Evolutionary conservation across 2,888 invertebrate genomes (phyloP).

Genomic region (Clitarchus hookeri): DNA sequence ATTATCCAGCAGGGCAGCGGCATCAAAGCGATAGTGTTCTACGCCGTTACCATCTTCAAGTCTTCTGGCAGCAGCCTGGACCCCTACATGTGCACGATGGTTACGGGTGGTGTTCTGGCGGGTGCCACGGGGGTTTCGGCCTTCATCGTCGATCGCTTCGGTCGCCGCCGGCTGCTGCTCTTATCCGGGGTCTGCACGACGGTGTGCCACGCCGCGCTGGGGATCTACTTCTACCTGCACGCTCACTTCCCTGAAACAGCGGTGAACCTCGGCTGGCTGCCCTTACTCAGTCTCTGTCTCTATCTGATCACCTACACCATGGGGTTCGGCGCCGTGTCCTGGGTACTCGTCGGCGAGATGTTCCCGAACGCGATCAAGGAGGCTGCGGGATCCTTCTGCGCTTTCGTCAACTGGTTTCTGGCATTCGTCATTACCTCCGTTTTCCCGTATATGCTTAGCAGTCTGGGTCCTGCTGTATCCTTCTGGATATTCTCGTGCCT

Average conservation of each 20-base stretch:
- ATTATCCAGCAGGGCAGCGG: constrained; percentile 94
- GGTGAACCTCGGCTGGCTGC: constrained; percentile 72
- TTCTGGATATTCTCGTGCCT: background rate
- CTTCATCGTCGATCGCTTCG: constrained; percentile 83
- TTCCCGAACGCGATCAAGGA: constrained; percentile 60
- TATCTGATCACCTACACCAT: constrained; percentile 87
- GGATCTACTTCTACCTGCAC: constrained; percentile 77
- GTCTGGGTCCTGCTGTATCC: background rate
- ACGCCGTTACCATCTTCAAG: constrained; percentile 83
- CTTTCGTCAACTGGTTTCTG: constrained; percentile 18
- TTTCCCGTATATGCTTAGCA: background rate
- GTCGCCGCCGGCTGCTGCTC: constrained; percentile 85
- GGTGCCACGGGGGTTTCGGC: constrained; percentile 86
- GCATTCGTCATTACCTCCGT: background rate
- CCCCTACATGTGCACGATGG: constrained; percentile 77
- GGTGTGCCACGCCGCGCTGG: constrained; percentile 70
- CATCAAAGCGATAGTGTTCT: constrained; percentile 95
- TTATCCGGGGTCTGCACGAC: constrained; percentile 81
- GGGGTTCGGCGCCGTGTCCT: constrained; percentile 83
- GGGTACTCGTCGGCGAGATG: constrained; percentile 90
- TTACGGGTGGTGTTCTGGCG: constrained; percentile 88
- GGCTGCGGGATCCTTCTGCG: constrained; percentile 11
- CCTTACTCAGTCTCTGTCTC: constrained; percentile 76
- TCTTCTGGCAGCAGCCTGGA: constrained; percentile 80
- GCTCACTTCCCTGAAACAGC: constrained; percentile 58